phyloP scores from a whole-genome alignment of 1,140 invertebrate genomes.

The Choristoneura fumiferana region DNA sequence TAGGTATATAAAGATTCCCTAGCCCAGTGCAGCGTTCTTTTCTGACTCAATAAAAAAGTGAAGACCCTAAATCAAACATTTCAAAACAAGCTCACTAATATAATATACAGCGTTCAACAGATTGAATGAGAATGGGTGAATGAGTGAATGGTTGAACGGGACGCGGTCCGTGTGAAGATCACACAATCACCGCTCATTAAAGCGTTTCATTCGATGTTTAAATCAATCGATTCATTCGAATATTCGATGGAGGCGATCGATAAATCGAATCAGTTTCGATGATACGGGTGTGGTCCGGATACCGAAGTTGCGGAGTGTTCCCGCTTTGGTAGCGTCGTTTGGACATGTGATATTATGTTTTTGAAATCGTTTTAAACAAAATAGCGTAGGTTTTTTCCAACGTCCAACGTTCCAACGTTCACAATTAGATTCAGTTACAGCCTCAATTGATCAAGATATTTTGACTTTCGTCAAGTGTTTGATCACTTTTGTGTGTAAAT shows the following conservation, averaged over 20 bases:
- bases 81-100: slow-evolving; percentile 10
- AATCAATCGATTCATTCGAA: slow-evolving; percentile 26
- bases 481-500: too few relatives aligned
- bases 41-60: background rate
- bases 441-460: too few relatives aligned
- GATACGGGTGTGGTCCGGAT: slow-evolving; percentile 23
- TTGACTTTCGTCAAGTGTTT: too few relatives aligned
- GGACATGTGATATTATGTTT: background rate
- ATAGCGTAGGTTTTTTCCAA: too few relatives aligned
- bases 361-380: too few relatives aligned
- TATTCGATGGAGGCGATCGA: slow-evolving; percentile 15
- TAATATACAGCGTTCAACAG: background rate
- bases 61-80: slow-evolving; percentile 13
- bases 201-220: slow-evolving; percentile 19
- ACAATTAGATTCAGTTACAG: too few relatives aligned
- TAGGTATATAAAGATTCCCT: too few relatives aligned
- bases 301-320: background rate
- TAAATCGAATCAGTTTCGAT: slow-evolving; percentile 23
- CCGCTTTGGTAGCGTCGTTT: background rate
- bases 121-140: background rate
- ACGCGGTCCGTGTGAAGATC: slow-evolving; percentile 15
- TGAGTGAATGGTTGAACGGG: background rate
- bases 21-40: too few relatives aligned
- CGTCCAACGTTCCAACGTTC: too few relatives aligned
- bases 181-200: slow-evolving; percentile 23